These are phyloP conservation scores for Stramonita haemastoma DNA, from an alignment of 2,888 invertebrate species.

Conservation along the genomic window DNA sequence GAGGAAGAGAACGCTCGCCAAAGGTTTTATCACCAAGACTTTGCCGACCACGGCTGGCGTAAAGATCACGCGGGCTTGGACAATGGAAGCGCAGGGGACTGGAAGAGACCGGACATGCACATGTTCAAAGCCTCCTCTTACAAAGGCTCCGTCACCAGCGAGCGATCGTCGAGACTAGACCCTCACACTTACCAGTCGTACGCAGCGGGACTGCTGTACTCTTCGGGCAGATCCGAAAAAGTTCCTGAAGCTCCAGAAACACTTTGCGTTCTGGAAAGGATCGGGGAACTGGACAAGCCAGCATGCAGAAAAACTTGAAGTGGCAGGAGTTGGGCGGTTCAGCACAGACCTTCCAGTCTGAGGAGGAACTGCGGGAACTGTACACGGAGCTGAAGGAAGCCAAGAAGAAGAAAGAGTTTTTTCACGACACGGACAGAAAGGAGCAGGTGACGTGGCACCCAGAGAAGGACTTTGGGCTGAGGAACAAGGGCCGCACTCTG, in stretches of 20 bases:
- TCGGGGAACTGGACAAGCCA: slow-evolving; percentile 81
- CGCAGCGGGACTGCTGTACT: slow-evolving; percentile 80
- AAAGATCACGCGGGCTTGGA: neutral
- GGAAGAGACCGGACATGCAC: slow-evolving; percentile 36
- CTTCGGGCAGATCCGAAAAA: slow-evolving; percentile 85
- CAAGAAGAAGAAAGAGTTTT: slow-evolving; percentile 89
- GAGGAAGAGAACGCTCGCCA: neutral
- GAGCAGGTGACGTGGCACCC: slow-evolving; percentile 87
- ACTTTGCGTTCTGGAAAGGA: slow-evolving; percentile 91
- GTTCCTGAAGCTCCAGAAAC: slow-evolving; percentile 91
- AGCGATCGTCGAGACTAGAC: slow-evolving; percentile 69
- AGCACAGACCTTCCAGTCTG: slow-evolving; percentile 33
- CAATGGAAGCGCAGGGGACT: neutral
- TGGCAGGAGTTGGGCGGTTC: slow-evolving; percentile 7
- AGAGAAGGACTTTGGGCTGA: slow-evolving; percentile 85
- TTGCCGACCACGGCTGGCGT: neutral
- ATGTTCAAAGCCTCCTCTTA: slow-evolving; percentile 47
- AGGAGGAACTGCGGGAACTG: slow-evolving; percentile 87
- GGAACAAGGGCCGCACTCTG: slow-evolving; percentile 91
- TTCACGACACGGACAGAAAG: slow-evolving; percentile 87
- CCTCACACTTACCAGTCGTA: slow-evolving; percentile 74
- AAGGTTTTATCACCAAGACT: neutral
- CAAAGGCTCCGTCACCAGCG: slow-evolving; percentile 66
- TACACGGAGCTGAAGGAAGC: slow-evolving; percentile 87
- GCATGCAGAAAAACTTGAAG: neutral